Evolutionary conservation across 2,797 vertebrate genomes (phyloP), one percentile per base, ranked within the genome.

Genomic region (Hemibagrus guttatus): DNA sequence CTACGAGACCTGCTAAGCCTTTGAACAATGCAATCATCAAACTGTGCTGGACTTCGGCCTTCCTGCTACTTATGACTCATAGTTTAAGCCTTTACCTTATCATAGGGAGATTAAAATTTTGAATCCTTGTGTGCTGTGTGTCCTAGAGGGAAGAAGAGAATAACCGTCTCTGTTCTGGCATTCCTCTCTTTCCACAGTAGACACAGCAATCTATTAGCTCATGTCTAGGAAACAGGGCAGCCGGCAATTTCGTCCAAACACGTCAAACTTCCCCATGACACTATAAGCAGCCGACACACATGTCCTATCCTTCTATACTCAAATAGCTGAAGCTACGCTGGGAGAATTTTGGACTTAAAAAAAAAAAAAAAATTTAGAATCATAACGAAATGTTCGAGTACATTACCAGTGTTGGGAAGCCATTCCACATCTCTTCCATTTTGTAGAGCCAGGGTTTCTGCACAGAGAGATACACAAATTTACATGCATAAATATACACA

Each of bases 381-480:
- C 17, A 21, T 54, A 54, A 76, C 4, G 3, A 76, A 76, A 54
- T 35, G 28, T 49, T 39, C 46, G 35, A 17, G 39, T 26, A 83
- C 42, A 92, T 11, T 94, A 99, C 98, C 97, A 99, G 96, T 89
- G 96, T 94, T 7, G 98, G 98, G 88, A 98, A 99, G 31, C 92
- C 96, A 5, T 96, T 95, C 98, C 98, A 99, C 87, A 98, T 96
- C 91, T 95, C 92, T 91, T 92, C 92, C 85, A 97, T 91, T 84
- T 98, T 94, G 16, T 97, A 96, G 89, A 99, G 95, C 98, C 97
- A 99, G 6, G 98, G 97, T 95, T 99, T 99, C 98, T 99, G 88
- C 63, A 16, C 28, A 68, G 42, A 66, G 4, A 85, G 3, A 79
- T 42, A 63, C 64, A 87, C 56, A 88, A 1, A 61, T 19, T 46